Base-by-base conservation (phyloP, 2,113 vertebrate genomes). In the Octodon degus region DNA sequence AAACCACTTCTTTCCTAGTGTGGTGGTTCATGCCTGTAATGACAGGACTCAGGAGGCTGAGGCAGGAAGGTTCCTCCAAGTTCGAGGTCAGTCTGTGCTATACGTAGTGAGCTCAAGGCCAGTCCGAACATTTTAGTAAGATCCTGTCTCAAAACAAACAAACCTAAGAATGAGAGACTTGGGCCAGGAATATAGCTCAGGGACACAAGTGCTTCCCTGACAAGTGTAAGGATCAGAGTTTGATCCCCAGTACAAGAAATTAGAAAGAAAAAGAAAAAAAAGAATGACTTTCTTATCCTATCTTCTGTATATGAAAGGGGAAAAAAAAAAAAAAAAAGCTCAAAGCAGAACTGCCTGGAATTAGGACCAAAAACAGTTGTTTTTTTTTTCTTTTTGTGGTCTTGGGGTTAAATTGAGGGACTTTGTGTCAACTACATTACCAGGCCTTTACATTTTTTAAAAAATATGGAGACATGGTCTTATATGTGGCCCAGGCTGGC, bases 211-310 rank as follows among this genome's bases (percentile, higher is more conserved):
- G 55, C 55, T 17, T 17, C 16, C 55, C 17, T 5, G 16, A 16
- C 16, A 19, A 58, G 55, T 5, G 17, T 16, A 58, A 58, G 55
- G 16, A 19, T 16, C 55, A 50, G 50, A 50, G 50, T 50, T 50
- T 50, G 50, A 50, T 58, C 55, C 16, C 55, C 55, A 58, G 16
- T 58, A 58, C 17, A 58, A 58, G 55, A 19, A 58, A 19, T 50
- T 50, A 58, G 19, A 58, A 58, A 58, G 16, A 58, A 58, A 58
- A 55, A 10, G 11, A 13, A n/a, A 37, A 37, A 37, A 55, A 72
- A 72, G n/a, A 81, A 81, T 81, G 47, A 11, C 86, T 50, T 94
- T 91, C 47, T 93, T 83, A 83, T 94, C 53, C 74, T 89, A n/a
- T 72, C 20, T 11, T 74, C 34, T 30, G 88, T 20, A 47, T 9